Evolutionary conservation across 2,888 invertebrate genomes (phyloP).

Genomic region (Alsophila aescularia): DNA sequence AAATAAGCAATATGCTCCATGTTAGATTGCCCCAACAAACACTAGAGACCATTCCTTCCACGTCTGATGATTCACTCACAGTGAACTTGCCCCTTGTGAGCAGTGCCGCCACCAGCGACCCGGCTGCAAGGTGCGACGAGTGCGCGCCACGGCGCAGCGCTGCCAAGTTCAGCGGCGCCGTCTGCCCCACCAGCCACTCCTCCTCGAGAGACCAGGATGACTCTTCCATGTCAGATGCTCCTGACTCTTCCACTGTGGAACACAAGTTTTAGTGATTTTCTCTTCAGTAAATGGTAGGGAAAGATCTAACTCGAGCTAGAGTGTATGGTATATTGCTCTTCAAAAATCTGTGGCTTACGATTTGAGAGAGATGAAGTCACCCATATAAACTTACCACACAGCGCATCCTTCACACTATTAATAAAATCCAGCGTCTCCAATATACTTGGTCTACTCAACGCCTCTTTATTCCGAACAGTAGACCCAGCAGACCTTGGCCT

Average conservation of each 20-base stretch:
- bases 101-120: constrained; percentile 63
- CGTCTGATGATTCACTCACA: constrained; percentile 13
- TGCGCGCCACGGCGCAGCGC: constrained; percentile 50
- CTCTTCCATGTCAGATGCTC: constrained; percentile 71
- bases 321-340: no score
- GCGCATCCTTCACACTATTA: constrained; percentile 72
- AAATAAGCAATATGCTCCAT: no score
- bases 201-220: constrained; percentile 63
- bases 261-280: neutral
- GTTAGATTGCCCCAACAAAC: no score
- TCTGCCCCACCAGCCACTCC: constrained; percentile 67
- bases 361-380: neutral
- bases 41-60: no score
- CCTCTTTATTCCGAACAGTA: constrained; percentile 69
- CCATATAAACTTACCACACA: constrained; percentile 64
- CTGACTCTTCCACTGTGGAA: constrained; percentile 70
- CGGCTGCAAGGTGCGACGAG: constrained; percentile 58
- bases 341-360: no score
- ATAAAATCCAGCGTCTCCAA: constrained; percentile 79
- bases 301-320: no score
- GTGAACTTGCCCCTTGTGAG: constrained; percentile 54
- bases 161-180: constrained; percentile 63
- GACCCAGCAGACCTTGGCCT: constrained; percentile 77
- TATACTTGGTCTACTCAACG: constrained; percentile 71
- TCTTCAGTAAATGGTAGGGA: no score